A percentile compares a stretch with the other conserved stretches of the same genome.
Conservation (phyloP, 2,113 vertebrate genomes). For the Dascyllus trimaculatus region DNA sequence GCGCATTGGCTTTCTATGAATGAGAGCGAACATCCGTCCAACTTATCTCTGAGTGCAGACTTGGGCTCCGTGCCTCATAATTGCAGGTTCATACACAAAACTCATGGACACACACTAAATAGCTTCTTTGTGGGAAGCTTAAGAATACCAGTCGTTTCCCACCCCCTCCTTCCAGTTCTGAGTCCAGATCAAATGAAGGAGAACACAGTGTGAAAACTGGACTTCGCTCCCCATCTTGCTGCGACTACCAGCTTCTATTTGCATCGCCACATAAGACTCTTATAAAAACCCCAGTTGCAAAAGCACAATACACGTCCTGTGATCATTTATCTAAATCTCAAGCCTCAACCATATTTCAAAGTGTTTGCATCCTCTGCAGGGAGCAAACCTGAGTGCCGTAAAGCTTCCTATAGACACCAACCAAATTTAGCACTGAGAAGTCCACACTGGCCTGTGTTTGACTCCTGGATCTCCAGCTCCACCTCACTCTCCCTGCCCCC, state of each 20-base stretch:
- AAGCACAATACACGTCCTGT: slow-evolving; percentile 24
- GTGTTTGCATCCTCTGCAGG: slow-evolving; percentile 44
- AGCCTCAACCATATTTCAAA: slow-evolving; percentile 31
- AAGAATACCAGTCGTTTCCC: slow-evolving; percentile 58
- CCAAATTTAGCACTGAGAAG: slow-evolving; percentile 61
- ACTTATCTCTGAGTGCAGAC: slow-evolving; percentile 79
- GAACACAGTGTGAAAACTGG: slow-evolving; percentile 63
- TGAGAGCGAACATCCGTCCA: slow-evolving; percentile 57
- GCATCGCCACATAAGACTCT: slow-evolving; percentile 28
- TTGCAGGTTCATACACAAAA: slow-evolving; percentile 66
- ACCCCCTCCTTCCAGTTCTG: slow-evolving; percentile 27
- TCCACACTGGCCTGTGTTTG: slow-evolving; percentile 70
- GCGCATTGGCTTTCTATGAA: slow-evolving; percentile 63
- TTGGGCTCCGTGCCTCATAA: slow-evolving; percentile 60
- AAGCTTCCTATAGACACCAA: slow-evolving; percentile 46
- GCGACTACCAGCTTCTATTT: slow-evolving; percentile 14
- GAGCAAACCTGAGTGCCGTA: slow-evolving; percentile 26
- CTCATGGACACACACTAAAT: slow-evolving; percentile 66
- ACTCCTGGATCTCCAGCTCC: slow-evolving; percentile 52
- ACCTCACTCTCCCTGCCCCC: slow-evolving; percentile 40
- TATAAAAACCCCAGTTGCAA: slow-evolving; percentile 18
- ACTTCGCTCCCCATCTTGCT: slow-evolving; percentile 25
- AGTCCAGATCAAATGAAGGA: slow-evolving; percentile 50
- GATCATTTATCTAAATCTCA: slow-evolving; percentile 38
- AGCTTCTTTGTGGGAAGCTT: slow-evolving; percentile 71